Percentiles rank a stretch among this genome's conserved stretches.
Evolutionary conservation across 2,113 vertebrate species (phyloP).

Genomic region (Phoxinus phoxinus): DNA sequence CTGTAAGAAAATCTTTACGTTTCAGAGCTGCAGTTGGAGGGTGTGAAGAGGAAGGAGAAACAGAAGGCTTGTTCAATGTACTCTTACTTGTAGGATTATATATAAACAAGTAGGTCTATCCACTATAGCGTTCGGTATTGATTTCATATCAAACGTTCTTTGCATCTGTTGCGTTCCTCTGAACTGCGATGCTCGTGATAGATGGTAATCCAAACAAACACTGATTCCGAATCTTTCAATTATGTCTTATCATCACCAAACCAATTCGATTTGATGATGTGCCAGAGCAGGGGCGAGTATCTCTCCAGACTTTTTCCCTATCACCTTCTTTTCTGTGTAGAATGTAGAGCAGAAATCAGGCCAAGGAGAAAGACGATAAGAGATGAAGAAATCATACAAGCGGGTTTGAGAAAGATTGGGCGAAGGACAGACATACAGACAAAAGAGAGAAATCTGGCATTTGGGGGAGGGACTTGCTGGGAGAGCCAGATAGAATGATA

Average conservation of each 20-base stretch:
- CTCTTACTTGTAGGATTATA: background rate
- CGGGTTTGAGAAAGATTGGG: slow-evolving; percentile 13
- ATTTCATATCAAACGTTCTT: background rate
- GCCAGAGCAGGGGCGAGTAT: background rate
- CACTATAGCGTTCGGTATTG: background rate
- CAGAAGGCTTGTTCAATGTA: background rate
- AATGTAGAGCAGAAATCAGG: slow-evolving; percentile 43
- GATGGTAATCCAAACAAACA: slow-evolving; percentile 22
- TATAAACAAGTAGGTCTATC: background rate
- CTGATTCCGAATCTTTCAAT: slow-evolving; percentile 36
- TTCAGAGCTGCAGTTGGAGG: background rate
- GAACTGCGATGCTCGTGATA: background rate
- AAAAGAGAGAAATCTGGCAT: slow-evolving; percentile 14
- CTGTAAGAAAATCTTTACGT: slow-evolving; percentile 20
- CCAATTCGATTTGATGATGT: slow-evolving; percentile 23
- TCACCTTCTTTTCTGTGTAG: background rate
- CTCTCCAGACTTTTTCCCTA: slow-evolving; percentile 28
- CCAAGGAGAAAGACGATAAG: slow-evolving; percentile 45
- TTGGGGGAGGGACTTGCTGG: background rate
- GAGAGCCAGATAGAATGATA: slow-evolving; percentile 21
- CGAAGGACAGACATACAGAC: background rate
- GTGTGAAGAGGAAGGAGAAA: background rate
- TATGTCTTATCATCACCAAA: slow-evolving; percentile 26
- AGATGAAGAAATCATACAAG: slow-evolving; percentile 7
- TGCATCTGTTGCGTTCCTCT: background rate